phyloP scores from a whole-genome alignment of 2,797 vertebrate genomes.

The Sebastes oblongus region DNA sequence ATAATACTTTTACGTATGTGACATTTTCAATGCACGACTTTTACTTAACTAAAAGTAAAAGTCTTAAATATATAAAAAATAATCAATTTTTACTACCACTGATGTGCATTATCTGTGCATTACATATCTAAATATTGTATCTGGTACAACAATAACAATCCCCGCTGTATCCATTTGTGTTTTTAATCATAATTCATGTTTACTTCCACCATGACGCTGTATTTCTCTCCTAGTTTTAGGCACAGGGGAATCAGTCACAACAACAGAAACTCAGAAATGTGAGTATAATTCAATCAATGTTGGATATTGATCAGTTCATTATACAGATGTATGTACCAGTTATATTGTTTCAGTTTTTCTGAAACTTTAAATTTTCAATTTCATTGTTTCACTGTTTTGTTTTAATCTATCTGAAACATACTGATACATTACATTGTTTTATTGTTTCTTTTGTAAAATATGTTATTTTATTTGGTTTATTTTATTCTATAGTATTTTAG shows the following conservation, averaged over 20 bases:
- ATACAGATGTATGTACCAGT: not conserved
- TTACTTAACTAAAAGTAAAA: not conserved
- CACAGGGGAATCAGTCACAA: constrained; percentile 1
- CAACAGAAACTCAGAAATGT: constrained; percentile 46
- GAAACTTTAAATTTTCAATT: not conserved
- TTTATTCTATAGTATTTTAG: not conserved
- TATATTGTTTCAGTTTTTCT: not conserved
- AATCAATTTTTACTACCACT: too few species aligned
- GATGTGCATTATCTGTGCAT: not conserved
- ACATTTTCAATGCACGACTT: not conserved
- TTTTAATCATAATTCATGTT: not conserved
- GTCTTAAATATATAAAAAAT: too few species aligned
- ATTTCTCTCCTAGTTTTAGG: constrained; percentile 42
- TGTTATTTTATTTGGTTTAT: not conserved
- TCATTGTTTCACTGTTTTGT: not conserved
- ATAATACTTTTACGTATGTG: not conserved
- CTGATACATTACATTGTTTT: not conserved
- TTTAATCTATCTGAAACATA: not conserved
- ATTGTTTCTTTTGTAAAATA: not conserved
- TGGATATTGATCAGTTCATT: not conserved
- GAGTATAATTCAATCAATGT: constrained; percentile 19
- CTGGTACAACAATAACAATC: not conserved
- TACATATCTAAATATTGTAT: not conserved
- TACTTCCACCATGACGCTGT: not conserved
- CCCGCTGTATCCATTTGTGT: not conserved